Evolutionary conservation across 53 echinoderm and acorn worm genomes (phyloP).

Genomic region (Apostichopus leukothele): DNA sequence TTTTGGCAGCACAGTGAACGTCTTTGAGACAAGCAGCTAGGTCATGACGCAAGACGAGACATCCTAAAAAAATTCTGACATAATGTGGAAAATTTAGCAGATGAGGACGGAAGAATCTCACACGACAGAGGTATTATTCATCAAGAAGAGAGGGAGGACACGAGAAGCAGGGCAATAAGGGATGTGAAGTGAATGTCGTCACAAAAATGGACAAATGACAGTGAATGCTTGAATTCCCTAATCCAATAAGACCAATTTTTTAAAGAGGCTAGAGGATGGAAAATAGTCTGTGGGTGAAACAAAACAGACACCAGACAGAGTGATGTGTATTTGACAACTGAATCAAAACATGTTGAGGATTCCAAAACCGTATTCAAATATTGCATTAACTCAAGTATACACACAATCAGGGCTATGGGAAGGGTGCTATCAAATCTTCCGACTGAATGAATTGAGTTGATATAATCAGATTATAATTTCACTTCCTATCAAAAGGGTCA

Average conservation of each 20-base stretch:
- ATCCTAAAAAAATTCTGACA: conserved; percentile 34
- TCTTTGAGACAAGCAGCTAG: background rate
- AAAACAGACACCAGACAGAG: background rate
- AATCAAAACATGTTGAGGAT: background rate
- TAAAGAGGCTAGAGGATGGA: conserved; percentile 5
- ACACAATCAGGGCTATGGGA: no score
- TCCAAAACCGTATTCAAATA: no score
- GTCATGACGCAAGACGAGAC: conserved; percentile 31
- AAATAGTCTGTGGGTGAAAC: background rate
- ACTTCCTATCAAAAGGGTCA: no score
- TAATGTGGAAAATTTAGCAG: conserved; percentile 40
- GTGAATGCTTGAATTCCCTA: conserved; percentile 6
- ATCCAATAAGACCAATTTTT: conserved; percentile 33
- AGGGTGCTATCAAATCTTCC: no score
- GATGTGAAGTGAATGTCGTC: conserved; percentile 18
- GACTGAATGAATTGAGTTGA: no score
- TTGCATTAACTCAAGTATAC: no score
- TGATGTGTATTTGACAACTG: background rate
- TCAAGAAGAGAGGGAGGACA: conserved; percentile 3
- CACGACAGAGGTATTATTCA: conserved; percentile 1
- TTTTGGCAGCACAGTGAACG: conserved; percentile 6
- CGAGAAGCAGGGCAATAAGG: background rate
- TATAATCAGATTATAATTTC: no score
- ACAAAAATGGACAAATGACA: background rate
- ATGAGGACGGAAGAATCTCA: conserved; percentile 10